Evolutionary conservation across 1,140 invertebrate genomes (phyloP), one percentile per base, ranked within the genome.

Genomic region (Diuraphis noxia): DNA sequence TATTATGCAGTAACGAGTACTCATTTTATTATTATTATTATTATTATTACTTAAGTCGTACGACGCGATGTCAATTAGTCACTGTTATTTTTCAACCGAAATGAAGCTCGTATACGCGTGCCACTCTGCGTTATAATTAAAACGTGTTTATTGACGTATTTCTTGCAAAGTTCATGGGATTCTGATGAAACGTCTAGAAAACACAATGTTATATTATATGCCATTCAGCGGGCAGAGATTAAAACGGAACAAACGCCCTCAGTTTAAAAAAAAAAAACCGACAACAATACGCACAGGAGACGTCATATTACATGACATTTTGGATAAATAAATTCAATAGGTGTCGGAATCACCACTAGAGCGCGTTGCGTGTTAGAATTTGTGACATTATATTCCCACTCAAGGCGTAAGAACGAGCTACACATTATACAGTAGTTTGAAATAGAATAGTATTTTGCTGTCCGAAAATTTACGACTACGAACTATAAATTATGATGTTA

Each of bases 21-120:
- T n/a, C 56, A 17, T 63, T 63, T 63, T 8, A 25, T 52, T 38
- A 25, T 82, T 84, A 84, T 40, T 84, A 25, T 25, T 81, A 82
- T 41, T 40, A 23, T 36, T 81, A 79, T 79, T 63, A 77, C 34
- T 77, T 38, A 30, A 30, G 30, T 46, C 41, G 30, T 46, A 85
- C 41, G 25, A 85, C n/a, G 19, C 17, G n/a, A 85, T 85, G 82
- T 85, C 43, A 85, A 85, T 85, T 85, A 85, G 41, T 34, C n/a
- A 21, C 40, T 85, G 40, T 41, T 82, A 82, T 82, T 41, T 41
- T 40, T 82, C 25, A 6, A 38, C 13, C 40, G 38, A 82, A 82
- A 82, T 41, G 23, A 38, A 82, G 34, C 72, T 79, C 34, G n/a
- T 77, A 36, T 36, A 79, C 19, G 72, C 72, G 72, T 77, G 34